Percentiles rank a stretch among this genome's conserved stretches.
phyloP scores from a whole-genome alignment of 1,140 invertebrate genomes.

The Branchinecta lynchi region DNA sequence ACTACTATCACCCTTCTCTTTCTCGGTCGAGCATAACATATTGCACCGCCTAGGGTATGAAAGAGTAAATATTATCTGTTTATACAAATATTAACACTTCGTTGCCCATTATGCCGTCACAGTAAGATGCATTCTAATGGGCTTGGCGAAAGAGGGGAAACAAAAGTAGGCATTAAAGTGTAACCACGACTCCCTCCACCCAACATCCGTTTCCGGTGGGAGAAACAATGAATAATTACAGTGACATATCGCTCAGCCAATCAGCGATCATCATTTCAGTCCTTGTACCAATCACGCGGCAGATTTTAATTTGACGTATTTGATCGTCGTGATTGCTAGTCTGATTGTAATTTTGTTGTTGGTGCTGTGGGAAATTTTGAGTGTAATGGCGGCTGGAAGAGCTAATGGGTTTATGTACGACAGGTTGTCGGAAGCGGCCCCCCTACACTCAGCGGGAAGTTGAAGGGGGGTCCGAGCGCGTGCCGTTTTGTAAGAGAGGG shows the following conservation, averaged over 20 bases:
- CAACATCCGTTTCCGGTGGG: not conserved
- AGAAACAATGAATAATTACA: slow-evolving; percentile 11
- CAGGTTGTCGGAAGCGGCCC: not conserved
- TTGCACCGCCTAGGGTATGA: too few relatives aligned
- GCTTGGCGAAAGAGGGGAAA: not conserved
- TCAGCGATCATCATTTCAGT: not conserved
- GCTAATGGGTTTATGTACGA: slow-evolving; percentile 3
- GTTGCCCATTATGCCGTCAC: not conserved
- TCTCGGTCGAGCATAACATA: too few relatives aligned
- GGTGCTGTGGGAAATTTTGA: slow-evolving; percentile 6
- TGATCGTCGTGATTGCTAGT: slow-evolving; percentile 3
- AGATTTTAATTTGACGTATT: slow-evolving; percentile 11
- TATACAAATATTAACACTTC: too few relatives aligned
- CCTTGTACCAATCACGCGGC: not conserved
- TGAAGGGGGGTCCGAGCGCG: too few relatives aligned
- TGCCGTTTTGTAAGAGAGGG: too few relatives aligned
- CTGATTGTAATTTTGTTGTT: slow-evolving; percentile 8
- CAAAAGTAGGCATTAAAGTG: slow-evolving; percentile 10
- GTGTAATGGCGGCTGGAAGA: not conserved
- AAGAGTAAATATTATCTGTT: too few relatives aligned
- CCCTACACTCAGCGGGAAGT: too few relatives aligned
- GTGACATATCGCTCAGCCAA: slow-evolving; percentile 1
- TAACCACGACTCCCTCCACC: slow-evolving; percentile 7
- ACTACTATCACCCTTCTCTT: too few relatives aligned
- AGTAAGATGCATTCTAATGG: not conserved